These are phyloP conservation scores for Notoglanidium macrostoma DNA, from an alignment of 2,797 vertebrate species.

Conservation along the genomic window DNA sequence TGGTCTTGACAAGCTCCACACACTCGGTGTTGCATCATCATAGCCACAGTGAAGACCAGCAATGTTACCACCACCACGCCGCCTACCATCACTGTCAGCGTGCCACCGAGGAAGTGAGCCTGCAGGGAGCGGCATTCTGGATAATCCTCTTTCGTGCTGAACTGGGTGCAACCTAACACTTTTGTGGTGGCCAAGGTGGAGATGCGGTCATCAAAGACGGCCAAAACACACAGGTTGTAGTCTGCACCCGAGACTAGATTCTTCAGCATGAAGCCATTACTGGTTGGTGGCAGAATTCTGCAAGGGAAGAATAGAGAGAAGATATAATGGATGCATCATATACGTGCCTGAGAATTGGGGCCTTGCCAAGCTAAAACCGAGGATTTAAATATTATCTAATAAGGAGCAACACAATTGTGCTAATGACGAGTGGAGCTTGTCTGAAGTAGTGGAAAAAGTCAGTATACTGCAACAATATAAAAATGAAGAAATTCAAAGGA, in stretches of 20 bases:
- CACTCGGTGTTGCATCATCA: conserved; percentile 89
- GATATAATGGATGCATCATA: neutral
- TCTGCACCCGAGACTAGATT: conserved; percentile 86
- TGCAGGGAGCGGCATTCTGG: conserved; percentile 87
- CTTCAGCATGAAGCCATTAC: conserved; percentile 84
- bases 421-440: neutral
- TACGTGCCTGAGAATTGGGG: neutral
- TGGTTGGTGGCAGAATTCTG: conserved; percentile 87
- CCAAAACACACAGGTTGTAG: conserved; percentile 89
- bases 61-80: conserved; percentile 88
- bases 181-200: conserved; percentile 84
- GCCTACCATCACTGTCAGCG: conserved; percentile 87
- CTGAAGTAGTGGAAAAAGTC: conserved; percentile 27
- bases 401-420: conserved; percentile 31
- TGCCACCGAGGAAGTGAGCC: conserved; percentile 89
- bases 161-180: conserved; percentile 87
- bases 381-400: conserved; percentile 68
- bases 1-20: conserved; percentile 68
- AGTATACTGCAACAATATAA: conserved; percentile 4
- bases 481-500: conserved; percentile 24
- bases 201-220: conserved; percentile 84
- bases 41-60: conserved; percentile 88
- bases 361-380: neutral
- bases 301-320: conserved; percentile 6
- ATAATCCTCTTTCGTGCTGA: conserved; percentile 86